Base-by-base conservation (phyloP, 1,140 invertebrate genomes). In the Diorhabda sublineata region DNA sequence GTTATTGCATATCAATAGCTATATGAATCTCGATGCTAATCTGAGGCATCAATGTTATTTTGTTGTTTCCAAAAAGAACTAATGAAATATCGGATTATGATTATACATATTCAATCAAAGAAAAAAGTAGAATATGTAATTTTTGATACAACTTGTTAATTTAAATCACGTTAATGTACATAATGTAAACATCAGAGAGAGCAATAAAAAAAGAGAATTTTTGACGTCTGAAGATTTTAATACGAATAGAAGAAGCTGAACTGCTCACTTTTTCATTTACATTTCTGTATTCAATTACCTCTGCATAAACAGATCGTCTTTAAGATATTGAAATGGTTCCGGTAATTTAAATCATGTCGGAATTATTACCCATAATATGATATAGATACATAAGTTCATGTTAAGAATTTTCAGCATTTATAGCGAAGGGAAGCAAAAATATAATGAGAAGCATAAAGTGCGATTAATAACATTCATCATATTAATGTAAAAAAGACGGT, bases 381-480 rank as follows among this genome's bases (percentile, higher is more conserved):
- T 52, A 52, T 52, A 52, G 3, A n/a, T 8, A 52, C 47, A 52
- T 52, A 52, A 52, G 47, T 52, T 52, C 47, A 52, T 52, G 47
- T 52, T 52, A 52, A 52, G 47, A 52, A 52, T 52, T 52, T 52
- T 6, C 47, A 52, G 47, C n/a, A 52, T 52, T 52, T 52, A 52
- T 52, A 52, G 47, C n/a, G 6, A n/a, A 4, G 47, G 47, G 47
- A 52, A 4, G 47, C 47, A 52, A 52, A 52, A 52, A 52, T 52
- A 52, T 52, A 52, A 52, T 8, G 47, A 3, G 6, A 52, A 52
- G 47, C 47, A n/a, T 8, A 52, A 52, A n/a, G 47, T 52, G 47
- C 47, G 47, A 52, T 52, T 52, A 52, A 52, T 52, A 52, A 52
- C 6, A 8, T 52, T 52, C 6, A 8, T 52, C 47, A 52, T 4